phyloP scores from a whole-genome alignment of 2,113 vertebrate species.

The Neotoma lepida region DNA sequence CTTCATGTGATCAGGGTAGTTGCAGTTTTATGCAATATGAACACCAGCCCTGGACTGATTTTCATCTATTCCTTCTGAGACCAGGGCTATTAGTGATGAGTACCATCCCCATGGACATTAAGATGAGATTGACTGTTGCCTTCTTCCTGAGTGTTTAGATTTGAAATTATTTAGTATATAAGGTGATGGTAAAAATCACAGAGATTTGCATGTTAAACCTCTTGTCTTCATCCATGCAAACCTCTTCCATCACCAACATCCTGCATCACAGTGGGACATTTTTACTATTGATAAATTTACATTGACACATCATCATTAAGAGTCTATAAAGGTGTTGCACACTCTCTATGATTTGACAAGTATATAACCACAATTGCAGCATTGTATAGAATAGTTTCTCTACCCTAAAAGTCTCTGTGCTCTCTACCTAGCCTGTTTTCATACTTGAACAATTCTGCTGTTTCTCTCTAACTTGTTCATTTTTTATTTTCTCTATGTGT shows the following conservation, averaged over 20 bases:
- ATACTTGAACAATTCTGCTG: neutral
- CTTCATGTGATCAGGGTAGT: neutral
- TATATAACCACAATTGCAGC: neutral
- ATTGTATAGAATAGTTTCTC: neutral
- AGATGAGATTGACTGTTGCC: neutral
- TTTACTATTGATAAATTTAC: neutral
- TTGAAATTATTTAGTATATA: neutral
- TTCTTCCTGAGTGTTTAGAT: neutral
- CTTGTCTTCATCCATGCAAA: neutral
- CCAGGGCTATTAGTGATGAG: neutral
- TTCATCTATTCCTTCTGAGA: conserved; percentile 19
- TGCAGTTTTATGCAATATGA: neutral
- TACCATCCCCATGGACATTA: neutral
- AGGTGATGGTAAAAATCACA: neutral
- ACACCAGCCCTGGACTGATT: neutral
- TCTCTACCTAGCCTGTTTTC: neutral
- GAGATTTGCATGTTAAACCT: neutral
- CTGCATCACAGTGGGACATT: neutral
- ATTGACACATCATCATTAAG: neutral
- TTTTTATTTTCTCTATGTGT: conserved; percentile 42
- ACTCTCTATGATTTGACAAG: neutral
- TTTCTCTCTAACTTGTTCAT: conserved; percentile 25
- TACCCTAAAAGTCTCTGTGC: neutral
- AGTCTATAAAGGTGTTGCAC: neutral
- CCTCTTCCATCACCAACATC: neutral